Conservation (phyloP, 2,888 invertebrate species). For the Zaprionus obscuricornis region DNA sequence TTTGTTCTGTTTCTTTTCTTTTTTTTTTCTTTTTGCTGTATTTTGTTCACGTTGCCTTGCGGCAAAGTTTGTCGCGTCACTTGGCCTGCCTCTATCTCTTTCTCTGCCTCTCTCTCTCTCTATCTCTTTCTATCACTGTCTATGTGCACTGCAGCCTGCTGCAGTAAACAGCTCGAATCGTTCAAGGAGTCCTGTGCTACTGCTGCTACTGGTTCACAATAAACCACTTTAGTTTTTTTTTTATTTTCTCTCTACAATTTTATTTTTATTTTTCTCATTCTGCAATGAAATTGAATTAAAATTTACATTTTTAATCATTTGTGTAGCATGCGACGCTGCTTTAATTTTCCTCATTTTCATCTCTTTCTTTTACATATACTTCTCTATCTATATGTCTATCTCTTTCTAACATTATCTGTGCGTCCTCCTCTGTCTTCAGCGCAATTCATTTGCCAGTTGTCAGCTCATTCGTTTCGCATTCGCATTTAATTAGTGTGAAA, state of each 20-base stretch:
- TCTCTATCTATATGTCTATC: constrained; percentile 7
- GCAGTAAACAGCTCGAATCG: constrained; percentile 24
- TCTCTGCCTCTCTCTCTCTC: constrained; percentile 14
- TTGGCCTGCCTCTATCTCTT: no score
- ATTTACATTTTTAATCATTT: constrained; percentile 79
- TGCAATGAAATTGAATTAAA: constrained; percentile 77
- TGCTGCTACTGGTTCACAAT: constrained; percentile 57
- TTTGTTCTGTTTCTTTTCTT: constrained; percentile 5
- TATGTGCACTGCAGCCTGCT: background rate
- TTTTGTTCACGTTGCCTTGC: constrained; percentile 66
- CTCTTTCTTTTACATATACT: background rate
- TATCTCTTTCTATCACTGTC: constrained; percentile 17
- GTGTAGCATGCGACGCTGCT: constrained; percentile 53
- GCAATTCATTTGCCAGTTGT: constrained; percentile 64
- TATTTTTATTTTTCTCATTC: constrained; percentile 34
- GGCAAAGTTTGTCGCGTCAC: constrained; percentile 74
- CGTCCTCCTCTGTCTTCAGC: constrained; percentile 34
- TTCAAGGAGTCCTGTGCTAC: constrained; percentile 19
- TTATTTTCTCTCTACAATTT: constrained; percentile 3
- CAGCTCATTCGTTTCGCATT: constrained; percentile 55
- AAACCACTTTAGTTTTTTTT: constrained; percentile 64
- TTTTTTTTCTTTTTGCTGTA: constrained; percentile 39
- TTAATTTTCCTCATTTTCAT: constrained; percentile 44
- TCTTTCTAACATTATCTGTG: constrained; percentile 15
- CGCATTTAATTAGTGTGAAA: constrained; percentile 80